These are phyloP conservation scores for Latrodectus hesperus DNA, from an alignment of 2,888 invertebrate species.

Conservation along the genomic window DNA sequence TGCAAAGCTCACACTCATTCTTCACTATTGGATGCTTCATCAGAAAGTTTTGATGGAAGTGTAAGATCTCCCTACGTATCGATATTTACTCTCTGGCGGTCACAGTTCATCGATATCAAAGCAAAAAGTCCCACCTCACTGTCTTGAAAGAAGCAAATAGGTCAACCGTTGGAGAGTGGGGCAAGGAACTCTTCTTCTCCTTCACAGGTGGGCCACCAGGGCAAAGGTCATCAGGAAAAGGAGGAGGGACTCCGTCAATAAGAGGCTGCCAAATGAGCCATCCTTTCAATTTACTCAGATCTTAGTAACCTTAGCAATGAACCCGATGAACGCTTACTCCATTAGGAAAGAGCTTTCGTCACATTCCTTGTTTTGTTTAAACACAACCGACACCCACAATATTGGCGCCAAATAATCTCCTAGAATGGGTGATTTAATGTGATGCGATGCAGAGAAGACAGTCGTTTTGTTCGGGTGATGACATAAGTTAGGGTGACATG, in stretches of 20 bases:
- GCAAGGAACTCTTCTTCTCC: conserved; percentile 40
- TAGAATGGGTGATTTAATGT: neutral
- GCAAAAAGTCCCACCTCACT: too few species aligned
- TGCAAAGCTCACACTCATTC: too few species aligned
- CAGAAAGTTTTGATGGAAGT: too few species aligned
- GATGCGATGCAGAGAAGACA: neutral
- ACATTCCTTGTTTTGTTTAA: neutral
- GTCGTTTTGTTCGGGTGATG: neutral
- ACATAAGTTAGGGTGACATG: neutral
- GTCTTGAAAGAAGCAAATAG: conserved; percentile 34
- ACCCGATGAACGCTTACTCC: conserved; percentile 8
- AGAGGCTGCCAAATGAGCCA: conserved; percentile 29
- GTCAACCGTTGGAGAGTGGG: conserved; percentile 41
- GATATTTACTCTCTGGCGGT: too few species aligned
- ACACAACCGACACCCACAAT: neutral
- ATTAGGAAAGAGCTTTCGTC: neutral
- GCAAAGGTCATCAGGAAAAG: conserved; percentile 51
- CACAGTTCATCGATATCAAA: too few species aligned
- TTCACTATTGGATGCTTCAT: too few species aligned
- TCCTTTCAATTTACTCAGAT: conserved; percentile 27
- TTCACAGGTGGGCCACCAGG: conserved; percentile 41
- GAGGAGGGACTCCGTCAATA: conserved; percentile 17
- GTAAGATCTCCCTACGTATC: too few species aligned
- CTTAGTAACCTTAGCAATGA: conserved; percentile 67
- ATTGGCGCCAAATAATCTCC: neutral